Evolutionary conservation across 2,113 vertebrate genomes (phyloP).

Genomic region (Zosterops hypoxanthus): DNA sequence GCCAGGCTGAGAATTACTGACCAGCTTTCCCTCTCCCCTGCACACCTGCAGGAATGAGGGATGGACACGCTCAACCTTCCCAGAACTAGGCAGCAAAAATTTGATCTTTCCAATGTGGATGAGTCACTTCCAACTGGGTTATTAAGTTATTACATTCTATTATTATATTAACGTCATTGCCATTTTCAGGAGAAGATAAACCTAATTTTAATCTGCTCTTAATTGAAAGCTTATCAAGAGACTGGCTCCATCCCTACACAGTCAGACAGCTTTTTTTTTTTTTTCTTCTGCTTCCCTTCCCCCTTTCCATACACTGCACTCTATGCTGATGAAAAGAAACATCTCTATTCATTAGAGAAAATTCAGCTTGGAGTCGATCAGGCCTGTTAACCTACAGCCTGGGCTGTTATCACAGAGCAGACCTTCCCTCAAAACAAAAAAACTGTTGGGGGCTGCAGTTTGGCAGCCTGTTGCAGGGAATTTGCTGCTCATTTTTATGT

Average conservation of each 20-base stretch:
- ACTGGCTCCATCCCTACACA: conserved; percentile 12
- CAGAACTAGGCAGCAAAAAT: background rate
- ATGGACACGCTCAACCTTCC: background rate
- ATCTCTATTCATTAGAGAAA: conserved; percentile 60
- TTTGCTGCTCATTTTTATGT: background rate
- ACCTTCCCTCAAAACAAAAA: conserved; percentile 23
- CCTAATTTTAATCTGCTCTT: conserved; percentile 68
- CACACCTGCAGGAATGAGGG: background rate
- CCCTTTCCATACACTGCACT: background rate
- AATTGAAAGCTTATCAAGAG: conserved; percentile 71
- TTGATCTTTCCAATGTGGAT: background rate
- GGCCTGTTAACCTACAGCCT: conserved; percentile 45
- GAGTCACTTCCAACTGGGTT: conserved; percentile 57
- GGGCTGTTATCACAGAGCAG: conserved; percentile 6
- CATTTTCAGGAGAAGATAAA: conserved; percentile 68
- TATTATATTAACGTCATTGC: conserved; percentile 63
- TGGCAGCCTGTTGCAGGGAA: background rate
- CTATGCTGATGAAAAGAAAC: conserved; percentile 53
- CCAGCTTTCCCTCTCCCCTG: background rate
- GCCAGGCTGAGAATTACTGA: background rate
- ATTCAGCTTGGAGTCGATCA: conserved; percentile 21
- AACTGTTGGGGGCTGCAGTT: background rate
- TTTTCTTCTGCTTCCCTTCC: background rate
- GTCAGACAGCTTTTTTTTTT: background rate
- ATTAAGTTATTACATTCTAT: conserved; percentile 69